These are phyloP conservation scores for Calidris pygmaea DNA, from an alignment of 2,113 vertebrate species.

Conservation along the genomic window DNA sequence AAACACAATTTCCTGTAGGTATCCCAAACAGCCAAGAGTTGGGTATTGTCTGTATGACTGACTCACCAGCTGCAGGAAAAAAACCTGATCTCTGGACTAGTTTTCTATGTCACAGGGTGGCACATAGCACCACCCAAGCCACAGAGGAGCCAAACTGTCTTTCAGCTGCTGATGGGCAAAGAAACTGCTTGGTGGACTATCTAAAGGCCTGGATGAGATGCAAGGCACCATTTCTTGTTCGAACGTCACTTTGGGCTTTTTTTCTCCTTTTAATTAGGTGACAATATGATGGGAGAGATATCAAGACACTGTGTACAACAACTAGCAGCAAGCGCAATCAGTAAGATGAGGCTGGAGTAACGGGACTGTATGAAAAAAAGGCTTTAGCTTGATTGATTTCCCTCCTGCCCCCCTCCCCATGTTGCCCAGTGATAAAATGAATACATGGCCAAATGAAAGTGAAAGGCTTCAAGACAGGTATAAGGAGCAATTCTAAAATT, in stretches of 20 bases:
- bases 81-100: background rate
- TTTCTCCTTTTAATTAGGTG: background rate
- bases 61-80: background rate
- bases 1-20: background rate
- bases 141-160: background rate
- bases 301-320: background rate
- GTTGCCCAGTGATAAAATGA: background rate
- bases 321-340: background rate
- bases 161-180: background rate
- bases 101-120: background rate
- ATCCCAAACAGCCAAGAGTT: background rate
- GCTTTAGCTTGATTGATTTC: background rate
- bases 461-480: background rate
- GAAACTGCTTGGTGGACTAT: background rate
- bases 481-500: background rate
- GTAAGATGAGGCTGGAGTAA: background rate
- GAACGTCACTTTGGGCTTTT: background rate
- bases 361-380: background rate
- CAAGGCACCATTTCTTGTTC: background rate
- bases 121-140: background rate
- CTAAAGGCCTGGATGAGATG: background rate
- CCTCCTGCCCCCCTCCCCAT: fast-evolving
- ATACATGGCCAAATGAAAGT: background rate
- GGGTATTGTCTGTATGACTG: background rate
- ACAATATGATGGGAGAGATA: background rate